phyloP scores from a whole-genome alignment of 2,797 vertebrate species.

The Neosalanx taihuensis region DNA sequence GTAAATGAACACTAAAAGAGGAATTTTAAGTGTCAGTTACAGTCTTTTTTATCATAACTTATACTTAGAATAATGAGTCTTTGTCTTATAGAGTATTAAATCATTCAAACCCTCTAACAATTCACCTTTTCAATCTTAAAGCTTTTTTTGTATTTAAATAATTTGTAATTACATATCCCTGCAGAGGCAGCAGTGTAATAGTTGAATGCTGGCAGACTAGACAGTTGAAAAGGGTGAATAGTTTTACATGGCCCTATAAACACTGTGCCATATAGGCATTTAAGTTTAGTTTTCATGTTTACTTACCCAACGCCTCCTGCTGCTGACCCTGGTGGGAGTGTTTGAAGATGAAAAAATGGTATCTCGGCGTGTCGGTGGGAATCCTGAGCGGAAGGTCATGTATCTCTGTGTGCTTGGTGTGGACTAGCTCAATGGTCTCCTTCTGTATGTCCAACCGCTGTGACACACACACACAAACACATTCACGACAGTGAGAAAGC shows the following conservation, averaged over 20 bases:
- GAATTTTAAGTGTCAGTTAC: conserved; percentile 6
- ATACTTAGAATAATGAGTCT: too few relatives aligned
- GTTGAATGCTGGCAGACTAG: too few relatives aligned
- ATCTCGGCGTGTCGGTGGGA: conserved; percentile 89
- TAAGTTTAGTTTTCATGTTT: neutral
- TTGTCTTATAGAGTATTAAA: too few relatives aligned
- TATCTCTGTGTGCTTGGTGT: conserved; percentile 89
- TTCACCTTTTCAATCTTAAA: too few relatives aligned
- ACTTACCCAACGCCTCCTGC: conserved; percentile 93
- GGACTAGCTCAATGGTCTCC: conserved; percentile 93
- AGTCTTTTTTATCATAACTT: neutral
- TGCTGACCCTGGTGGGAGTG: conserved; percentile 91
- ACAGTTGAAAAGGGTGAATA: too few relatives aligned
- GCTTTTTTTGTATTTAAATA: too few relatives aligned
- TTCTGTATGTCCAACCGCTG: conserved; percentile 86
- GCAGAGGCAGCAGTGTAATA: too few relatives aligned
- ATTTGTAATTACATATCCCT: too few relatives aligned
- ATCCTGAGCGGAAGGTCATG: conserved; percentile 87
- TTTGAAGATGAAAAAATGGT: conserved; percentile 96
- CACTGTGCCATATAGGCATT: neutral
- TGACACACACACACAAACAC: conserved; percentile 19
- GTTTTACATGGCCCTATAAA: too few relatives aligned
- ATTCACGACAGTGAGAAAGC: conserved; percentile 26
- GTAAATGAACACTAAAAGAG: conserved; percentile 92
- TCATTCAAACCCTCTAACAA: too few relatives aligned